Conservation (phyloP, 2,113 vertebrate genomes). For the Thryonomys swinderianus region DNA sequence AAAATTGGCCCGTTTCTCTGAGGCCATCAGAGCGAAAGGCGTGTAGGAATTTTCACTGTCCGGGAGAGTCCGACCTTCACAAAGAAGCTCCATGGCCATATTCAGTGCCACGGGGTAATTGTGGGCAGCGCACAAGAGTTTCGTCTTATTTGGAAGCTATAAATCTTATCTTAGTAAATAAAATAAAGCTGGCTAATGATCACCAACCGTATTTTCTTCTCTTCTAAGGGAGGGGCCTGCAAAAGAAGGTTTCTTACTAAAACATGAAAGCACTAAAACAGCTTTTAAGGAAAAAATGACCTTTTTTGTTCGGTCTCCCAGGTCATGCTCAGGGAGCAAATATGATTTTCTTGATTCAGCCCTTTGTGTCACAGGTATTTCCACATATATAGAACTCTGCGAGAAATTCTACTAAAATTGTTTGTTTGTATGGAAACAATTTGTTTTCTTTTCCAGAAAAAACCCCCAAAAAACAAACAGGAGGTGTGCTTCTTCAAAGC, state of each 20-base stretch:
- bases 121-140: constrained; percentile 68
- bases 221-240: constrained; percentile 72
- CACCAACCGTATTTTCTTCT: constrained; percentile 81
- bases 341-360: not conserved
- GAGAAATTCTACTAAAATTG: not conserved
- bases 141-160: constrained; percentile 81
- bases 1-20: not conserved
- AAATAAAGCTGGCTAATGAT: constrained; percentile 89
- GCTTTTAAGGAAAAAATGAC: constrained; percentile 77
- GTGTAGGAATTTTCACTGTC: constrained; percentile 60
- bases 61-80: constrained; percentile 10
- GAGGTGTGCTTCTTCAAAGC: not conserved
- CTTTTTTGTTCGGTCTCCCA: constrained; percentile 65
- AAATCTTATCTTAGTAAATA: constrained; percentile 89
- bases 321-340: not conserved
- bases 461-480: not conserved
- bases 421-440: not conserved
- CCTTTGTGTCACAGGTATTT: not conserved
- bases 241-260: constrained; percentile 70
- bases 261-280: constrained; percentile 65
- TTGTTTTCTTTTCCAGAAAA: not conserved
- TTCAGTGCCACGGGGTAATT: constrained; percentile 72
- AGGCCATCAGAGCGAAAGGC: not conserved
- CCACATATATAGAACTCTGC: not conserved
- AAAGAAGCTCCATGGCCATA: constrained; percentile 46